These are phyloP conservation scores for Euwallacea fornicatus DNA, from an alignment of 1,140 invertebrate genomes.

Conservation along the genomic window DNA sequence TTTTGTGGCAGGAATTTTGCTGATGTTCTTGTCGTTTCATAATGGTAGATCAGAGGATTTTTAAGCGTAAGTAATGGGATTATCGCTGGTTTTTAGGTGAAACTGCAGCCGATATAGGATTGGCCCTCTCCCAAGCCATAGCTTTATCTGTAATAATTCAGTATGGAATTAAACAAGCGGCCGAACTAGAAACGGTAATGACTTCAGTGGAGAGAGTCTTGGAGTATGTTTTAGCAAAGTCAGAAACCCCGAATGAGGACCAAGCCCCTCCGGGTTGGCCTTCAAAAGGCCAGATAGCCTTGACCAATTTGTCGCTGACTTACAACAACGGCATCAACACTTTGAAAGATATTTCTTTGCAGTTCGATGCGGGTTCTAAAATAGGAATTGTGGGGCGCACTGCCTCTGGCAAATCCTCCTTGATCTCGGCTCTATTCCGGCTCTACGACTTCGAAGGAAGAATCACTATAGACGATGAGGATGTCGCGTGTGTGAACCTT, in stretches of 20 bases:
- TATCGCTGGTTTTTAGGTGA: conserved; percentile 46
- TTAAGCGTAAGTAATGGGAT: not conserved
- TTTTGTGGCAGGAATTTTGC: conserved; percentile 24
- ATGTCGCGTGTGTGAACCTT: conserved; percentile 66
- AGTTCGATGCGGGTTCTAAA: conserved; percentile 61
- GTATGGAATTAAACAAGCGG: conserved; percentile 64
- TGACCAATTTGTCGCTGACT: conserved; percentile 65
- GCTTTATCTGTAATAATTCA: conserved; percentile 62
- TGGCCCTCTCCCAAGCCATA: conserved; percentile 64
- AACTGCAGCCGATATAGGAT: conserved; percentile 59
- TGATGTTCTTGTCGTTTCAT: conserved; percentile 34
- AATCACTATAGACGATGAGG: conserved; percentile 63
- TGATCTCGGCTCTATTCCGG: conserved; percentile 72
- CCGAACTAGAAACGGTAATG: conserved; percentile 73
- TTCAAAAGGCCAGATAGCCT: conserved; percentile 66
- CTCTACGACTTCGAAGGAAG: conserved; percentile 57
- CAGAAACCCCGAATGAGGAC: conserved; percentile 55
- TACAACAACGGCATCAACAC: conserved; percentile 67
- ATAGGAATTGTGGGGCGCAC: conserved; percentile 79
- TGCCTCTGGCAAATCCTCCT: conserved; percentile 81
- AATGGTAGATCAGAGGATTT: conserved; percentile 4
- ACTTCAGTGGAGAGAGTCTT: conserved; percentile 76
- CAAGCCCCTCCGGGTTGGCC: conserved; percentile 67
- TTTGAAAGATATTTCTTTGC: conserved; percentile 72
- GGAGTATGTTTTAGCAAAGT: conserved; percentile 59